These are phyloP conservation scores for Myotis planiceps DNA, from an alignment of 2,797 vertebrate genomes.

Conservation along the genomic window DNA sequence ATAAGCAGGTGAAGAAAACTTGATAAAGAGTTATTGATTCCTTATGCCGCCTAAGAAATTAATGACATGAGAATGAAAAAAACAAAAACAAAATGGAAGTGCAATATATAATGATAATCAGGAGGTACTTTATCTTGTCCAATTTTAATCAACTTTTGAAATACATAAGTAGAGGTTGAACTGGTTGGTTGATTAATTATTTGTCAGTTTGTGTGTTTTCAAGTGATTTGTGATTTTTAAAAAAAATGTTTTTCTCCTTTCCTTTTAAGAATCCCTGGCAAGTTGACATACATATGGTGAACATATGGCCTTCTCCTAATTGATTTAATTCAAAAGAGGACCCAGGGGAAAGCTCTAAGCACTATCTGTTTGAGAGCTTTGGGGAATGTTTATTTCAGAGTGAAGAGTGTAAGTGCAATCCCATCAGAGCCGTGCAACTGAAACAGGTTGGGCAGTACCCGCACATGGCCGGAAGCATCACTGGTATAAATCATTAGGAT, in stretches of 20 bases:
- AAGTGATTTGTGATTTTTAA: constrained; percentile 61
- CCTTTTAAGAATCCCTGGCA: constrained; percentile 78
- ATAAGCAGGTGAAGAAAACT: constrained; percentile 70
- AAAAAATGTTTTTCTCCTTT: constrained; percentile 69
- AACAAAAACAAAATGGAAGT: constrained; percentile 37
- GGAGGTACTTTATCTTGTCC: constrained; percentile 27
- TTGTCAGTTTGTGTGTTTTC: constrained; percentile 70
- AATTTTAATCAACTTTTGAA: constrained; percentile 63
- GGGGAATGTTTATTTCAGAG: constrained; percentile 79
- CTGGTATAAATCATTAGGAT: constrained; percentile 38
- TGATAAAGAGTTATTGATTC: constrained; percentile 70
- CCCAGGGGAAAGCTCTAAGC: constrained; percentile 82
- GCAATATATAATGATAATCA: constrained; percentile 35
- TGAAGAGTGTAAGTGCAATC: constrained; percentile 79
- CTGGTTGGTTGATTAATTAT: constrained; percentile 62
- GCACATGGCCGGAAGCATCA: constrained; percentile 4
- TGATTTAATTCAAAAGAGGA: constrained; percentile 83
- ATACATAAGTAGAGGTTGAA: constrained; percentile 66
- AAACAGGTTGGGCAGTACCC: constrained; percentile 9
- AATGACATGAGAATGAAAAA: constrained; percentile 59
- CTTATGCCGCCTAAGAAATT: constrained; percentile 49
- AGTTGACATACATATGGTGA: constrained; percentile 85
- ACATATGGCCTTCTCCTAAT: constrained; percentile 83
- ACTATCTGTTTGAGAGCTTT: constrained; percentile 80
- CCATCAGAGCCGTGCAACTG: background rate